A percentile compares a stretch with the other conserved stretches of the same genome.
phyloP scores from a whole-genome alignment of 2,113 vertebrate genomes.

The Cygnus atratus region DNA sequence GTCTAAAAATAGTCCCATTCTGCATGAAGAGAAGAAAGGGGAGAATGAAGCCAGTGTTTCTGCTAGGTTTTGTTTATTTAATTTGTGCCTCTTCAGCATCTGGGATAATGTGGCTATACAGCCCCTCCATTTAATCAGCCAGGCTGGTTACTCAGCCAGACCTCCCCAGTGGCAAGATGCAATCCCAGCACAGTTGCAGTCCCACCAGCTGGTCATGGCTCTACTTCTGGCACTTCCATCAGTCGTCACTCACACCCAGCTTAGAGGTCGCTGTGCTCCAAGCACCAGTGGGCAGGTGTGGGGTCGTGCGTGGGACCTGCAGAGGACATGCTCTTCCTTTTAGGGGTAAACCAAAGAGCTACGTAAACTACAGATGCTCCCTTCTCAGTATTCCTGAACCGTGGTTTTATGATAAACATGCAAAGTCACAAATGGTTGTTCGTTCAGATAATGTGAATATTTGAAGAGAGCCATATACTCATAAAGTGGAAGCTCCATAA shows the following conservation, averaged over 20 bases:
- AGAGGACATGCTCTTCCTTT: background rate
- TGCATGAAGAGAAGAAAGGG: background rate
- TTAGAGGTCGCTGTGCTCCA: background rate
- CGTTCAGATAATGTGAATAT: background rate
- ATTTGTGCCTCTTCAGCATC: background rate
- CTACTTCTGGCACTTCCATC: rapidly evolving
- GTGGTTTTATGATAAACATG: background rate
- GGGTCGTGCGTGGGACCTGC: rapidly evolving
- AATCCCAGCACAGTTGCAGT: background rate
- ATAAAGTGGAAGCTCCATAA: background rate
- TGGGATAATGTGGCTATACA: background rate
- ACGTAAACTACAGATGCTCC: rapidly evolving
- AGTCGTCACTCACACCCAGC: background rate
- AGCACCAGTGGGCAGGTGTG: rapidly evolving
- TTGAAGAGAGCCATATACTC: background rate
- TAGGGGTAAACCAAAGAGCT: background rate
- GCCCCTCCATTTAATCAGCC: background rate
- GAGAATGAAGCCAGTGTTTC: conserved; percentile 4
- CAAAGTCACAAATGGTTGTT: background rate
- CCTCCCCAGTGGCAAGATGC: background rate
- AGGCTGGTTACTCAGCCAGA: background rate
- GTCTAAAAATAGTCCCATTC: conserved; percentile 4
- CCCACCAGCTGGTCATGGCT: background rate
- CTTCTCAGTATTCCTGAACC: rapidly evolving
- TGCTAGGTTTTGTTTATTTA: conserved; percentile 4